Conservation (phyloP, 2,888 invertebrate genomes). For the Cataglyphis livida region DNA sequence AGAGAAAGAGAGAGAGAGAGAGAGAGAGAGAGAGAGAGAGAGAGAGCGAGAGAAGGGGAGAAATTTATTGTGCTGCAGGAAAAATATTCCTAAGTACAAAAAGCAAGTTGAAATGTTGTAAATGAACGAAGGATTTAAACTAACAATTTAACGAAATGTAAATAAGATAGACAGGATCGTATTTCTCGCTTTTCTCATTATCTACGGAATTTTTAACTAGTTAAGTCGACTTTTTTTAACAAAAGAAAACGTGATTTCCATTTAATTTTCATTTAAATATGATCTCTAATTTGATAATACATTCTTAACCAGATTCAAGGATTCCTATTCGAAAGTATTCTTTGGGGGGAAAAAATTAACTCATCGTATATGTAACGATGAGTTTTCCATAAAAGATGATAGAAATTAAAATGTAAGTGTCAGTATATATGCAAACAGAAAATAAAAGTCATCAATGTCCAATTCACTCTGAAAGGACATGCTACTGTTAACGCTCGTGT, state of each 20-base stretch:
- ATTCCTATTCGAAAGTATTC: conserved; percentile 6
- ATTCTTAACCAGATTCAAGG: background rate
- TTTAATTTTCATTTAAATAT: background rate
- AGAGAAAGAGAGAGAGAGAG: conserved; percentile 3
- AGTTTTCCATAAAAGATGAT: conserved; percentile 20
- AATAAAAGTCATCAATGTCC: conserved; percentile 41
- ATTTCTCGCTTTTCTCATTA: background rate
- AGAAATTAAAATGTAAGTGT: conserved; percentile 13
- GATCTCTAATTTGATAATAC: background rate
- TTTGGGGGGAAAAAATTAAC: background rate
- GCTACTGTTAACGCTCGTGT: conserved; percentile 23
- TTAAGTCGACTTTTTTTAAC: background rate
- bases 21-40: conserved; percentile 46
- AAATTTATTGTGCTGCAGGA: conserved; percentile 35
- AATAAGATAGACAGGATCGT: conserved; percentile 17
- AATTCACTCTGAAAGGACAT: conserved; percentile 37
- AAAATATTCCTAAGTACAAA: conserved; percentile 44
- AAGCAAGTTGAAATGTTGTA: conserved; percentile 45
- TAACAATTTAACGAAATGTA: conserved; percentile 50
- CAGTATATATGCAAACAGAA: background rate
- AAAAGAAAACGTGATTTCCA: background rate
- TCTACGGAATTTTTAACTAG: background rate
- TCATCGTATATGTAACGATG: background rate
- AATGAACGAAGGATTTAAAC: conserved; percentile 43
- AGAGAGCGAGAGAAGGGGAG: conserved; percentile 34